These are phyloP conservation scores for Dryadula phaetusa DNA, from an alignment of 2,888 invertebrate species.

Conservation along the genomic window DNA sequence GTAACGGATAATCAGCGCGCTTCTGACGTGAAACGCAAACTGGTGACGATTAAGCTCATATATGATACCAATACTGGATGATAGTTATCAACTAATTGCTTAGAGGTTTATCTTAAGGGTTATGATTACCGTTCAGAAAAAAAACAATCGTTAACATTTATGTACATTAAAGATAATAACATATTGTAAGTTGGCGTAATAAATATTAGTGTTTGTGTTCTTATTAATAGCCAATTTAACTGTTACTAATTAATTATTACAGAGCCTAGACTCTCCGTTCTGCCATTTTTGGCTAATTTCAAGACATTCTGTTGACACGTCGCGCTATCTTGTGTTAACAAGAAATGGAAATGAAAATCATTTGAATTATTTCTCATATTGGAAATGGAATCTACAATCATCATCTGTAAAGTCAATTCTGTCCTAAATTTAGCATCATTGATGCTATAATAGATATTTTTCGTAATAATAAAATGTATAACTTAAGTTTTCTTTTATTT, in stretches of 20 bases:
- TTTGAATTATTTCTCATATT: no score
- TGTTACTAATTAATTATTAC: not conserved
- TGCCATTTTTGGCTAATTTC: no score
- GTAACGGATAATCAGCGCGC: conserved; percentile 23
- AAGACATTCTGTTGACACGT: no score
- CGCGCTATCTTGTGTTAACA: no score
- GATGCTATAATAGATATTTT: no score
- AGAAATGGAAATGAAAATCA: no score
- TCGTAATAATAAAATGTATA: no score
- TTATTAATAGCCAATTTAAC: not conserved
- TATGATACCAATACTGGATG: conserved; percentile 27
- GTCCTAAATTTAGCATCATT: no score
- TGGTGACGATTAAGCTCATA: conserved; percentile 27
- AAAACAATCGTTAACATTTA: conserved; percentile 14
- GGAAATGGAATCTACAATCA: no score
- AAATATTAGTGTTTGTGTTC: not conserved
- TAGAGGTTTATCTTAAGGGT: conserved; percentile 29
- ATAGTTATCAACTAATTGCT: conserved; percentile 34
- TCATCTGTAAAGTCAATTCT: no score
- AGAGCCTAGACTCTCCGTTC: no score
- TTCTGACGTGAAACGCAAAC: conserved; percentile 24
- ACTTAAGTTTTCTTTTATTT: no score
- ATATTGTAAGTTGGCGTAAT: not conserved
- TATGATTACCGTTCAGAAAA: conserved; percentile 22
- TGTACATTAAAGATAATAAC: not conserved